Percentiles rank a stretch among this genome's conserved stretches.
These are phyloP conservation scores for Euphonia xanthogaster DNA, from an alignment of 2,797 vertebrate genomes.

Conservation along the genomic window DNA sequence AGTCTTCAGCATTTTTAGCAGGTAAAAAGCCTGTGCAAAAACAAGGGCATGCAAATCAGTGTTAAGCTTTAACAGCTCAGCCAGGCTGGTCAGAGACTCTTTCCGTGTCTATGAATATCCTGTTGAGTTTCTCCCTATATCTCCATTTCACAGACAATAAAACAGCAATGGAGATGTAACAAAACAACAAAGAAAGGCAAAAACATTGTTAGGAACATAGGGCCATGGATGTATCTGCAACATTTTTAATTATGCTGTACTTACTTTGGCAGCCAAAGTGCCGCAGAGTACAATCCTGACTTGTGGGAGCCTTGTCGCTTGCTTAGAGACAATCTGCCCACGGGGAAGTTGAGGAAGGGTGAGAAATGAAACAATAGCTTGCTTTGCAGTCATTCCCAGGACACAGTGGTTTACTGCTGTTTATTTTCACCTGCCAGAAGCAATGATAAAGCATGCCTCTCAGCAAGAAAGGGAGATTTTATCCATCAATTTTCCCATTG, in stretches of 20 bases:
- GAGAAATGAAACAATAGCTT: neutral
- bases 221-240: neutral
- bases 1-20: constrained; percentile 53
- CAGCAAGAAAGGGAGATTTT: neutral
- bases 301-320: neutral
- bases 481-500: neutral
- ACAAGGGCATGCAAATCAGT: neutral
- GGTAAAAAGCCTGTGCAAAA: constrained; percentile 71
- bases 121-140: neutral
- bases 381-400: neutral
- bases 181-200: neutral
- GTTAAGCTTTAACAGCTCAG: neutral
- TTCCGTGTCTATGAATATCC: neutral
- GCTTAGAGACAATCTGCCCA: neutral
- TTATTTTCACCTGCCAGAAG: neutral
- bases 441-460: neutral
- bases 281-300: neutral
- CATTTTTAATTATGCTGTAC: neutral
- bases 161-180: neutral
- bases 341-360: neutral
- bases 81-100: neutral
- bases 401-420: neutral
- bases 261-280: neutral
- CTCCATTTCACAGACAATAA: neutral
- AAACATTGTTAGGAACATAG: neutral